Evolutionary conservation across 2,888 invertebrate species (phyloP), one percentile per base, ranked within the genome.

Genomic region (Pterostichus niger): DNA sequence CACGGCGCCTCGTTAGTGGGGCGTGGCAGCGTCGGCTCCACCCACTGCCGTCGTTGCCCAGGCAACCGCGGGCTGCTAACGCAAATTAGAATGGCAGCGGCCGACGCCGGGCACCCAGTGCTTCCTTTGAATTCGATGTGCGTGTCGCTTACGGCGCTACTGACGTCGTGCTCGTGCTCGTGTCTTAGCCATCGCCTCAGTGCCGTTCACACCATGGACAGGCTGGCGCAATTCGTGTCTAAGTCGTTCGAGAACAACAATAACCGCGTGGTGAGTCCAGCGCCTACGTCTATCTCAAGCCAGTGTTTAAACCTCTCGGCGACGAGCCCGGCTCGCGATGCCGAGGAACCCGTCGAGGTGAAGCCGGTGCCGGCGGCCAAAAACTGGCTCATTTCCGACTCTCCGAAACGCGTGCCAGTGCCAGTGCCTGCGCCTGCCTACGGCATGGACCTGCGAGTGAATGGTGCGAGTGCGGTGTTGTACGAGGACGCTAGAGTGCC

Each of bases 201-300:
- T 64, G 52, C 6, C 24, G 11, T 10, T 40, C 52, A 13, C 86
- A 90, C 89, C 90, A 96, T 97, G 96, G 96, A 96, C 92, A 96
- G 96, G 92, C 93, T 97, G 90, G 95, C 96, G 88, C 96, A 96
- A 92, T 96, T 97, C 92, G 96, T 97, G 89, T 96, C 96, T 88
- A 96, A 96, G 91, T 96, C 96, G 84, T 95, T 96, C 90, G 95
- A 95, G 89, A 93, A 93, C 86, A 90, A 90, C 85, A 90, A 89
- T 84, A 90, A 90, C 85, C 86, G 86, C 56, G 85, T 87, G 82
- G 85, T 87, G 83, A 87, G 87, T 84, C 83, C 83, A 4, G 44
- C 15, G 44, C 64, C 64, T 31, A n/a, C 54, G 17, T 24, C 61
- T 4, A 44, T 40, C 13, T 87, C 87, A 49, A 85, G 85, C 78